Evolutionary conservation across 1,140 invertebrate genomes (phyloP).

Genomic region (Diorhabda carinulata): DNA sequence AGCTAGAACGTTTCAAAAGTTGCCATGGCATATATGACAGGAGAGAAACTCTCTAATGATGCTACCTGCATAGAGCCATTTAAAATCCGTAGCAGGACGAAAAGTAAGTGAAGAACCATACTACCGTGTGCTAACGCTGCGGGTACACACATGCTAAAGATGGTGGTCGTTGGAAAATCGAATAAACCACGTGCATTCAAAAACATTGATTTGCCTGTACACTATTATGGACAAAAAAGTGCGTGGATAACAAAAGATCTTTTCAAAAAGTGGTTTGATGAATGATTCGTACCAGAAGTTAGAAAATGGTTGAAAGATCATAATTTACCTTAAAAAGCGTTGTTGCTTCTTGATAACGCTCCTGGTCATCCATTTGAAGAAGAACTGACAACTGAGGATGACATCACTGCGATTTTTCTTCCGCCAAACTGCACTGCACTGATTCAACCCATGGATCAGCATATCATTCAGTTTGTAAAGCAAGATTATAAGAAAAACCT

Average conservation of each 20-base stretch:
- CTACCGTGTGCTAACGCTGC: slow-evolving; percentile 42
- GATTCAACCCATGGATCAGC: no score
- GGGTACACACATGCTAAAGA: slow-evolving; percentile 39
- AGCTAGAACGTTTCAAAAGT: slow-evolving; percentile 18
- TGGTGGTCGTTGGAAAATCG: slow-evolving; percentile 45
- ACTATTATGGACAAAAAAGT: slow-evolving; percentile 34
- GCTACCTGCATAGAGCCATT: slow-evolving; percentile 23
- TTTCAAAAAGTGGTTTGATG: slow-evolving; percentile 44
- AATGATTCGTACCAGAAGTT: slow-evolving; percentile 41
- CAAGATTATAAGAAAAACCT: not conserved
- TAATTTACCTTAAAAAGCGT: slow-evolving; percentile 45
- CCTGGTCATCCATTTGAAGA: no score
- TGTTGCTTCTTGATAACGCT: slow-evolving; percentile 11
- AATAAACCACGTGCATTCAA: slow-evolving; percentile 44
- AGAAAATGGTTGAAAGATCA: slow-evolving; percentile 40
- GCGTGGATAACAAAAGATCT: slow-evolving; percentile 44
- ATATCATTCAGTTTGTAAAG: not conserved
- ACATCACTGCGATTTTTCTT: no score
- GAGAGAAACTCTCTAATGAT: slow-evolving; percentile 25
- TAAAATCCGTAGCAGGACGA: slow-evolving; percentile 35
- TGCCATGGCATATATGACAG: slow-evolving; percentile 19
- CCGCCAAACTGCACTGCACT: no score
- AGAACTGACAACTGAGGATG: no score
- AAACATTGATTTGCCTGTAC: slow-evolving; percentile 32
- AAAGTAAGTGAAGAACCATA: slow-evolving; percentile 46